phyloP scores from a whole-genome alignment of 2,797 vertebrate species.

The Acrocephalus scirpaceus region DNA sequence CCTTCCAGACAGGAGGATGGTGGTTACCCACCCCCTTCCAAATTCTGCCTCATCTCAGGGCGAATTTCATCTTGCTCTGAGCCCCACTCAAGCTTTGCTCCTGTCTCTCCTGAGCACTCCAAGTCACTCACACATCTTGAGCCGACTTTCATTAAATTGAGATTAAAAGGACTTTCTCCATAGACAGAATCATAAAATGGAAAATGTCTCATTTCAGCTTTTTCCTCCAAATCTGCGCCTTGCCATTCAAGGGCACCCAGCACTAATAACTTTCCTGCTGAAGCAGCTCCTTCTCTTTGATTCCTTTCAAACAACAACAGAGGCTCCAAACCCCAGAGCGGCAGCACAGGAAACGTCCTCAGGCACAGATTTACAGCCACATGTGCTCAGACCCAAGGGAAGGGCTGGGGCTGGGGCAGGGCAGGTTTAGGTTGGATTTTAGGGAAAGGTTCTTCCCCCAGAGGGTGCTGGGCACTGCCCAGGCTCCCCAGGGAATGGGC shows the following conservation, averaged over 20 bases:
- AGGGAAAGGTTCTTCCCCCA: background rate
- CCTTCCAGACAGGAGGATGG: background rate
- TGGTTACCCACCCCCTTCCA: background rate
- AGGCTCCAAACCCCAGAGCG: background rate
- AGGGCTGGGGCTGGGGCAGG: background rate
- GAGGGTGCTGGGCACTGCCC: background rate
- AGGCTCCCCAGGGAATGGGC: background rate
- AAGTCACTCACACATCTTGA: background rate
- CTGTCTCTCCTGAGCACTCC: background rate
- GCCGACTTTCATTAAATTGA: background rate
- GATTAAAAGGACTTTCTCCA: constrained; percentile 15
- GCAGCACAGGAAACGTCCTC: background rate
- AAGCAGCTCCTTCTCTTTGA: constrained; percentile 1
- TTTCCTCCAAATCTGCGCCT: background rate
- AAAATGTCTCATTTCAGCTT: constrained; percentile 50
- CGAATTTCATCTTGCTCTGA: background rate
- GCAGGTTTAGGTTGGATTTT: rapidly evolving
- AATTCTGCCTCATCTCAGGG: background rate
- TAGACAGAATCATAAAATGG: background rate
- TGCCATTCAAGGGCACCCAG: background rate
- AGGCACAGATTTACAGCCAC: rapidly evolving
- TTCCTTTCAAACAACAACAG: background rate
- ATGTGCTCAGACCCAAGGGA: background rate
- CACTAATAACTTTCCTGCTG: constrained; percentile 33
- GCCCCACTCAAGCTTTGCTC: background rate